phyloP scores from a whole-genome alignment of 2,113 vertebrate genomes.

The Shinisaurus crocodilurus region DNA sequence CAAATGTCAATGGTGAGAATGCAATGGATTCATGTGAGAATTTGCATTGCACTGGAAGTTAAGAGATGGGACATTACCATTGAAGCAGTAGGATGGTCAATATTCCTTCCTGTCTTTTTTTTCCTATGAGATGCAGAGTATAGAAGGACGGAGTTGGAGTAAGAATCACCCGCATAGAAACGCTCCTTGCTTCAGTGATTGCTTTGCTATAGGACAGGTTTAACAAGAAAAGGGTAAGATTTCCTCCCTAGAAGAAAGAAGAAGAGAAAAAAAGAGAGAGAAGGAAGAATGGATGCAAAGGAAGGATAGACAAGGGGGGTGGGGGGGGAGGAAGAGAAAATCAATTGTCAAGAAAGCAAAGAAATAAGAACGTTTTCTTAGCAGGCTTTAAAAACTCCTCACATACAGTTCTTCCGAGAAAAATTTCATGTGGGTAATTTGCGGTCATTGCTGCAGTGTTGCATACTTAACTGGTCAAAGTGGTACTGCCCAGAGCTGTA shows the following conservation, averaged over 20 bases:
- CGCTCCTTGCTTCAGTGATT: constrained; percentile 79
- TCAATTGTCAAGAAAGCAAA: constrained; percentile 70
- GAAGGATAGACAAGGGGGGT: constrained; percentile 60
- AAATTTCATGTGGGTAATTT: background rate
- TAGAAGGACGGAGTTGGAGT: constrained; percentile 77
- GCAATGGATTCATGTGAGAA: constrained; percentile 36
- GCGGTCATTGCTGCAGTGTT: background rate
- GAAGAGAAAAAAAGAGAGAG: constrained; percentile 57
- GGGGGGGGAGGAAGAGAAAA: constrained; percentile 53
- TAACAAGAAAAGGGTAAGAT: constrained; percentile 84
- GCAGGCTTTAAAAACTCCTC: constrained; percentile 21
- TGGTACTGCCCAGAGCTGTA: background rate
- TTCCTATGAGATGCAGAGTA: constrained; percentile 77
- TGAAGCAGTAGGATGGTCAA: constrained; percentile 71
- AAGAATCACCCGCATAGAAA: constrained; percentile 80
- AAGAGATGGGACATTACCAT: constrained; percentile 84
- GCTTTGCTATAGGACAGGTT: constrained; percentile 86
- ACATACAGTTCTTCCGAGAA: background rate
- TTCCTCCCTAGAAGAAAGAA: constrained; percentile 72
- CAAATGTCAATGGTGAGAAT: constrained; percentile 46
- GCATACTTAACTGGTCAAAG: background rate
- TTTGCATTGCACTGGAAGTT: constrained; percentile 61
- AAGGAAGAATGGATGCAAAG: constrained; percentile 70
- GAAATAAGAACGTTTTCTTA: constrained; percentile 61
- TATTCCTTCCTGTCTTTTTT: constrained; percentile 77